Evolutionary conservation across 2,113 vertebrate genomes (phyloP).

Genomic region (Cheilinus undulatus): DNA sequence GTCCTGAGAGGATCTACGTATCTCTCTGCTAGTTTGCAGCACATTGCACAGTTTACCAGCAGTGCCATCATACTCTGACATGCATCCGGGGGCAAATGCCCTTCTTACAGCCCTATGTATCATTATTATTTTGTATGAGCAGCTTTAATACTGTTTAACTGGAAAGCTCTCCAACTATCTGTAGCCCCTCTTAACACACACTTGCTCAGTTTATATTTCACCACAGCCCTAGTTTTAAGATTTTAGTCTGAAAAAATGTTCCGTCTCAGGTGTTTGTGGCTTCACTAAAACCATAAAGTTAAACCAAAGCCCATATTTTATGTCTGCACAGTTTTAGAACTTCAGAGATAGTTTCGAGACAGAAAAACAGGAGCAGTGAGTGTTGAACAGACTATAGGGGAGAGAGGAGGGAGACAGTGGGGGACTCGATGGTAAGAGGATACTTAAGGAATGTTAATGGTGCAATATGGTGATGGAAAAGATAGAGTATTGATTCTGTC

Average conservation of each 20-base stretch:
- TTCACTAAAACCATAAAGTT: too few species aligned
- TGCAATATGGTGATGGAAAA: constrained; percentile 53
- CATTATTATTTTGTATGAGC: too few species aligned
- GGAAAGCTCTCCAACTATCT: constrained; percentile 29
- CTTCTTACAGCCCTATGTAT: too few species aligned
- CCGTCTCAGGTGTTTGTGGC: constrained; percentile 7
- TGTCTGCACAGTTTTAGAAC: constrained; percentile 1
- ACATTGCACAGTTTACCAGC: too few species aligned
- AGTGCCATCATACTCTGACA: too few species aligned
- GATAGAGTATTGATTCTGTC: constrained; percentile 62
- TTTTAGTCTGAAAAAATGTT: constrained; percentile 5
- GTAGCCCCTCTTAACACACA: constrained; percentile 3
- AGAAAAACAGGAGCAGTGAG: neutral
- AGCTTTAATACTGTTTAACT: constrained; percentile 52
- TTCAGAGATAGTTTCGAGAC: constrained; percentile 17
- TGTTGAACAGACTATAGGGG: neutral
- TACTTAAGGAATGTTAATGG: constrained; percentile 70
- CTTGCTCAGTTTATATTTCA: constrained; percentile 10
- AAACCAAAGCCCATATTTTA: constrained; percentile 7
- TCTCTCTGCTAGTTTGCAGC: too few species aligned
- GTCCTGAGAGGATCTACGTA: too few species aligned
- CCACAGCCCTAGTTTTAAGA: neutral
- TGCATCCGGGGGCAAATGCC: too few species aligned
- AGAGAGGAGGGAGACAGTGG: neutral
- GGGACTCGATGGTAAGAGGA: constrained; percentile 57